Evolutionary conservation across 2,888 invertebrate species (phyloP).

Genomic region (Torymus auratus): DNA sequence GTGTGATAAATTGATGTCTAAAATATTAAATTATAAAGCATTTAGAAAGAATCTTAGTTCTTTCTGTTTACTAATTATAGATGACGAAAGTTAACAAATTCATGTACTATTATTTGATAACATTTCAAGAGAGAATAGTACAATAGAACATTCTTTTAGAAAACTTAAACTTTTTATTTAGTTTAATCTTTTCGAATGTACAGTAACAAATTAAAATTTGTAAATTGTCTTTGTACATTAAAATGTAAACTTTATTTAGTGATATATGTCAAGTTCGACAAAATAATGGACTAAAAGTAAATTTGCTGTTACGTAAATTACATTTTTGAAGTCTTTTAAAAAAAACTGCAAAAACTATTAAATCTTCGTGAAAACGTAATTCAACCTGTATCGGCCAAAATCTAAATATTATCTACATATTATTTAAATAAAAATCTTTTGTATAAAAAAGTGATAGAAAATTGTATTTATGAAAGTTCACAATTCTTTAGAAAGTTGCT

Average conservation of each 20-base stretch:
- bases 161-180: too few relatives aligned
- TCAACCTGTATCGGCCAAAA: conserved; percentile 33
- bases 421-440: conserved; percentile 44
- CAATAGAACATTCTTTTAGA: too few relatives aligned
- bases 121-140: too few relatives aligned
- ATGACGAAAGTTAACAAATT: conserved; percentile 15
- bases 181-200: too few relatives aligned
- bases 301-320: conserved; percentile 29
- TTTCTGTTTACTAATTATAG: conserved; percentile 21
- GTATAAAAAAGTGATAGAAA: conserved; percentile 38
- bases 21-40: conserved; percentile 33
- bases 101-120: neutral
- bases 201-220: conserved; percentile 3
- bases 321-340: conserved; percentile 52
- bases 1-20: too few relatives aligned
- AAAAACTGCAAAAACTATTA: neutral
- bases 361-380: conserved; percentile 36
- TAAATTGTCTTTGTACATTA: conserved; percentile 31
- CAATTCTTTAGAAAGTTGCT: conserved; percentile 47
- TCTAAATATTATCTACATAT: conserved; percentile 18
- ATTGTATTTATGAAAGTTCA: conserved; percentile 46
- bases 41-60: conserved; percentile 29
- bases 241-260: neutral
- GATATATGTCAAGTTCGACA: conserved; percentile 25
- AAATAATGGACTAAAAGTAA: conserved; percentile 28